Conservation (phyloP, 2,888 invertebrate species). For the Cryptocephalus moraei region DNA sequence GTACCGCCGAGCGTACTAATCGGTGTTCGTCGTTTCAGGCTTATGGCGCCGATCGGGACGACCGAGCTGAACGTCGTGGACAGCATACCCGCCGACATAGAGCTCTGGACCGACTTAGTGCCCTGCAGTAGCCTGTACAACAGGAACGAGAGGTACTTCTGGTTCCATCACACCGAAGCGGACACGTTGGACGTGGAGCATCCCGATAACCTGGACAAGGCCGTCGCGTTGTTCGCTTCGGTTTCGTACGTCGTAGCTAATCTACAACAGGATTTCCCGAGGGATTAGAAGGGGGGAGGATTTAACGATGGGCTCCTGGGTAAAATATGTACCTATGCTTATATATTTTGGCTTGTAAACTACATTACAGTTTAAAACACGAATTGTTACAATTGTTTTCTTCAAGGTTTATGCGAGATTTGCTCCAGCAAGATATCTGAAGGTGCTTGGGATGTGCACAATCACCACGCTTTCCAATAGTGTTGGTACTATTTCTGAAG, state of each 20-base stretch:
- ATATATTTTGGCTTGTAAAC: neutral
- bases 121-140: conserved; percentile 62
- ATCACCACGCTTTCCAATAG: no score
- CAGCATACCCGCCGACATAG: conserved; percentile 60
- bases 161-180: conserved; percentile 69
- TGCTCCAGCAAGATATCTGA: no score
- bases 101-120: conserved; percentile 48
- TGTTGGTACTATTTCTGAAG: no score
- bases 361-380: neutral
- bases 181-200: conserved; percentile 71
- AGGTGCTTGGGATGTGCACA: no score
- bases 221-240: conserved; percentile 69
- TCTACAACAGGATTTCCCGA: conserved; percentile 57
- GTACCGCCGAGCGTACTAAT: no score
- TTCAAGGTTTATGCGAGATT: no score
- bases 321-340: neutral
- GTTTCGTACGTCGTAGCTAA: conserved; percentile 71
- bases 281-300: conserved; percentile 19
- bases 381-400: neutral
- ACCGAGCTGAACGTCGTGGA: conserved; percentile 41
- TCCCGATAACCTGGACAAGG: conserved; percentile 57
- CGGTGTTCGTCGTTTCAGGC: conserved; percentile 29
- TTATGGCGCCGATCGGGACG: conserved; percentile 58
- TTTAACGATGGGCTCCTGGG: neutral
- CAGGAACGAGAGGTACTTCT: conserved; percentile 59